phyloP scores from a whole-genome alignment of 1,140 invertebrate genomes.

The Leptestheria dahalacensis region DNA sequence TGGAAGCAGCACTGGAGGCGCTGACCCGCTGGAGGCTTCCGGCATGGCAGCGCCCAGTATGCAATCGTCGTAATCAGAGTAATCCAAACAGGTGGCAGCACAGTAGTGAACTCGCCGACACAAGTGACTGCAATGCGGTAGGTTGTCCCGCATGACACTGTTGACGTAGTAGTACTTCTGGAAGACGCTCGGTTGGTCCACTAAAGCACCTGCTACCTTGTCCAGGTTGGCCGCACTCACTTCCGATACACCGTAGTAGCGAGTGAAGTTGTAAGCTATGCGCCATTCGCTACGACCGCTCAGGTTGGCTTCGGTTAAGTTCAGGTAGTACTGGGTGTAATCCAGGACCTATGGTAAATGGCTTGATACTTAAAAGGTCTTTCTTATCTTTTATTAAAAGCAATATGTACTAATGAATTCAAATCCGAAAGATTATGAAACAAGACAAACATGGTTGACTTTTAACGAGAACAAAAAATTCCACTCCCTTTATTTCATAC shows the following conservation, averaged over 20 bases:
- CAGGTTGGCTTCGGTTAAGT: slow-evolving; percentile 57
- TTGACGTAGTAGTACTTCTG: slow-evolving; percentile 54
- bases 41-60: not conserved
- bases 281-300: slow-evolving; percentile 52
- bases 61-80: slow-evolving; percentile 23
- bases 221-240: slow-evolving; percentile 52
- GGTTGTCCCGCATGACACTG: slow-evolving; percentile 38
- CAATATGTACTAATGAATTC: no score
- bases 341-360: slow-evolving; percentile 49
- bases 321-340: slow-evolving; percentile 77
- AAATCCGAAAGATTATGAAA: no score
- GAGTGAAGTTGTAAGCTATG: slow-evolving; percentile 60
- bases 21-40: not conserved
- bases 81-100: slow-evolving; percentile 61
- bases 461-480: no score
- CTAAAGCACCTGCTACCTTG: slow-evolving; percentile 56
- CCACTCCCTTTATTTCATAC: no score
- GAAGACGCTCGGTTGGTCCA: slow-evolving; percentile 37
- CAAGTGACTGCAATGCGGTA: slow-evolving; percentile 39
- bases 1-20: not conserved
- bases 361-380: not conserved
- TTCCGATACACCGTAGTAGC: slow-evolving; percentile 53
- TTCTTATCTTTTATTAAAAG: no score
- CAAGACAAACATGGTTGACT: no score
- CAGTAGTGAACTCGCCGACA: slow-evolving; percentile 66